phyloP scores from a whole-genome alignment of 2,113 vertebrate genomes.

The Apteryx mantelli region DNA sequence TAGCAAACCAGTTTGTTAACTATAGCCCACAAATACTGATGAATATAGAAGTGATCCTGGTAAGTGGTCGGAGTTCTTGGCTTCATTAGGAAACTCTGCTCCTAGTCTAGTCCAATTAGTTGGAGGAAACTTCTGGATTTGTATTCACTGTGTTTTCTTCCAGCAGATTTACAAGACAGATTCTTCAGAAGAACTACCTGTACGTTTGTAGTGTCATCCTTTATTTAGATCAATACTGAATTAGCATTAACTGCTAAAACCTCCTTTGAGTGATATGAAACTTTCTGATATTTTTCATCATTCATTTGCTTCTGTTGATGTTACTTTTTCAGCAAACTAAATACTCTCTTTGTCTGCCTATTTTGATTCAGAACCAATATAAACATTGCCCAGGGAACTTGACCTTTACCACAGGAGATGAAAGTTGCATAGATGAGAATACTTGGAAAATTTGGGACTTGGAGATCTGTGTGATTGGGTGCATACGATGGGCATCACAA shows the following conservation, averaged over 20 bases:
- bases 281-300: neutral
- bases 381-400: conserved; percentile 30
- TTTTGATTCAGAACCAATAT: neutral
- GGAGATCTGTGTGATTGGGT: conserved; percentile 51
- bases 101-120: neutral
- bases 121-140: neutral
- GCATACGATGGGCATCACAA: conserved; percentile 43
- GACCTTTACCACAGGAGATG: conserved; percentile 26
- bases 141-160: neutral
- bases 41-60: neutral
- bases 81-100: neutral
- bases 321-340: neutral
- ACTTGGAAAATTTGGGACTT: conserved; percentile 27
- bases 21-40: neutral
- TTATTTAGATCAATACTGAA: neutral
- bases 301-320: neutral
- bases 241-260: neutral
- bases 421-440: conserved; percentile 11
- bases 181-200: neutral
- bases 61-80: neutral
- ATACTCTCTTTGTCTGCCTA: neutral
- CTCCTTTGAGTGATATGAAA: neutral
- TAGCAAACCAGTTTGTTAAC: neutral
- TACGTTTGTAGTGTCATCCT: neutral
- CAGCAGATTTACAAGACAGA: neutral